These are phyloP conservation scores for Aphelocoma californica DNA, from an alignment of 2,797 vertebrate genomes.

Conservation along the genomic window DNA sequence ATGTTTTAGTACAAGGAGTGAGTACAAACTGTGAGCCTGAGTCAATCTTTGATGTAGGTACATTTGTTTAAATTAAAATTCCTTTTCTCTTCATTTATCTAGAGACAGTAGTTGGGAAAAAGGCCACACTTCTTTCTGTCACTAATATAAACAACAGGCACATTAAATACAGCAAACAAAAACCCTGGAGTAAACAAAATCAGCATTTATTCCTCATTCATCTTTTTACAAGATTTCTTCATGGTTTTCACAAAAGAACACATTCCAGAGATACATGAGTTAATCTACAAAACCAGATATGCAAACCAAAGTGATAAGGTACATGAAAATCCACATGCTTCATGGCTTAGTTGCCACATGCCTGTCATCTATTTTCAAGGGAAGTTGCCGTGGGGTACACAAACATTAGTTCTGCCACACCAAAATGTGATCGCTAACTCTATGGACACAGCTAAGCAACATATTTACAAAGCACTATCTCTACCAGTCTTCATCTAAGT, in stretches of 20 bases:
- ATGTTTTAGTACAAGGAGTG: not conserved
- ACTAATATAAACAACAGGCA: not conserved
- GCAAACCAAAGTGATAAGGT: conserved; percentile 2
- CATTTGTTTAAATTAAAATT: not conserved
- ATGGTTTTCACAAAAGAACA: conserved; percentile 41
- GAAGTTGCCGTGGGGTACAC: not conserved
- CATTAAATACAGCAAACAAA: conserved; percentile 29
- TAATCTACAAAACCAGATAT: conserved; percentile 3
- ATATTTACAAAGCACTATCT: not conserved
- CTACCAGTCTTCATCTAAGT: not conserved
- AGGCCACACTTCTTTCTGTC: not conserved
- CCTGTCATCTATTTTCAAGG: not conserved
- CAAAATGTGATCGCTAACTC: not conserved
- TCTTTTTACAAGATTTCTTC: conserved; percentile 33
- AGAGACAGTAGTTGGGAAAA: not conserved
- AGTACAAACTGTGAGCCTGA: not conserved
- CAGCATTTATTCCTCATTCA: conserved; percentile 66
- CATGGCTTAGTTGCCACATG: not conserved
- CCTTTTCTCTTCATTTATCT: not conserved
- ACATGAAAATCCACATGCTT: not conserved
- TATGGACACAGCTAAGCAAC: not conserved
- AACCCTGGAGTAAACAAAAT: conserved; percentile 59
- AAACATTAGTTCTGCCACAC: not conserved
- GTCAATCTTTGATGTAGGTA: fast-evolving
- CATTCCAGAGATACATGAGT: not conserved